Base-by-base conservation (phyloP, 2,888 invertebrate species). In the Andrena camellia region DNA sequence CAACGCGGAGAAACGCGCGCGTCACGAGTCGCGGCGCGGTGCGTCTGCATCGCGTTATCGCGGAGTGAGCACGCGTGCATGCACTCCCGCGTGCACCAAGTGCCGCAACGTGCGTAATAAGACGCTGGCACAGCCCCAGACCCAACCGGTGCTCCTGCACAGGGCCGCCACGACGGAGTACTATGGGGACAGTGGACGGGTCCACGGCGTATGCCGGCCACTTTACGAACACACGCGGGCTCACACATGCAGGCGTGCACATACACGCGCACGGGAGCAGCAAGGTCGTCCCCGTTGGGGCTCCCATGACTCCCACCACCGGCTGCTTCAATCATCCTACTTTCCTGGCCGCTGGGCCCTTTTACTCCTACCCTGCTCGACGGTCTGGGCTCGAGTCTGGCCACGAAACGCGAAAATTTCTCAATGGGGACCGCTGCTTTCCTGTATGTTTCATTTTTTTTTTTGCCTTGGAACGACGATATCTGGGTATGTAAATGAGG, bases 21-120 rank as follows among this genome's bases (percentile, higher is more conserved):
- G 26, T 26, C 20, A 31, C 76, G 62, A 52, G 75, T 67, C 33
- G 48, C 35, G 35, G 20, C 70, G 69, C 70, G 69, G 62, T 57
- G 50, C 63, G 54, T 48, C 42, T 42, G 59, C 48, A 42, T 31
- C 64, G 77, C 64, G 74, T 75, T 80, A 71, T 71, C 79, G 60
- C 26, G 77, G 48, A 10, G 68, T 23, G 48, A 68, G 73, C 74
- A 71, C 71, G 82, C 72, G 82, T 75, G 68, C 80, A 64, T 74
- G 66, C 81, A 62, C 66, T 35, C 62, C 50, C 73, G 85, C 83
- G 86, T 83, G 71, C 83, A 59, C 66, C 82, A 88, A 89, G 87
- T 79, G 88, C 81, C 80, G 89, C 88, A 83, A 86, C 90, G 89
- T 88, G 88, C 83, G 90, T 90, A 89, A 90, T 89, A 89, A 90